These are phyloP conservation scores for Parnassius smintheus DNA, from an alignment of 2,888 invertebrate species.

Conservation along the genomic window DNA sequence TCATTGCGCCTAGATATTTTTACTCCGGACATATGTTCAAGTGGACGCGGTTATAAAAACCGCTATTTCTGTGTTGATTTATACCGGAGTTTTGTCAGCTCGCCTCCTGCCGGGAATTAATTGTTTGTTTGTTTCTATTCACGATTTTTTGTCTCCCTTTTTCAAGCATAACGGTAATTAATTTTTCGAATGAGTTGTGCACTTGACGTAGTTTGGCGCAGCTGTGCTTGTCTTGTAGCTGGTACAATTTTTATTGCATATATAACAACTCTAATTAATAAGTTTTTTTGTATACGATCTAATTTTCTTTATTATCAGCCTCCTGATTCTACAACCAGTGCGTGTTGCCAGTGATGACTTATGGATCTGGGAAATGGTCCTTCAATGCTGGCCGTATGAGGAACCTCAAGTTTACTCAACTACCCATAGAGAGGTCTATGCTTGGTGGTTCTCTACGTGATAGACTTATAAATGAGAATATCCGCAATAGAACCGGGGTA, in stretches of 20 bases:
- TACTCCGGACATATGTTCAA: constrained; percentile 14
- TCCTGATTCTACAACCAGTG: too few species aligned
- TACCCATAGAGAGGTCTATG: too few species aligned
- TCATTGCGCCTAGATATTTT: constrained; percentile 18
- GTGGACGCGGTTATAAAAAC: constrained; percentile 21
- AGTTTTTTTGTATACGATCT: too few species aligned
- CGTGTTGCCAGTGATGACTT: too few species aligned
- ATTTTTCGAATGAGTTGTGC: constrained; percentile 7
- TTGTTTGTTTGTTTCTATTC: constrained; percentile 29
- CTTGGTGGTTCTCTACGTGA: too few species aligned
- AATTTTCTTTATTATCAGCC: too few species aligned
- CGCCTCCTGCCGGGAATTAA: constrained; percentile 41
- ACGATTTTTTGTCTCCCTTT: constrained; percentile 2
- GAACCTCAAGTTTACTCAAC: too few species aligned
- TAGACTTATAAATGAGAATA: too few species aligned
- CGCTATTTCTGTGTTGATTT: constrained; percentile 36
- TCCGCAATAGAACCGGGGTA: too few species aligned
- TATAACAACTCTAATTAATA: too few species aligned
- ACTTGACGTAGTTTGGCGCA: not conserved
- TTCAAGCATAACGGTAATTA: constrained; percentile 16
- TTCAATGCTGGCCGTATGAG: too few species aligned
- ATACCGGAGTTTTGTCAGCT: constrained; percentile 24
- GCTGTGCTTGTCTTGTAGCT: constrained; percentile 4
- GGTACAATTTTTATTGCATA: constrained; percentile 8
- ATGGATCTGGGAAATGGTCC: too few species aligned